Evolutionary conservation across 2,888 invertebrate genomes (phyloP).

Genomic region (Perdita meconis): DNA sequence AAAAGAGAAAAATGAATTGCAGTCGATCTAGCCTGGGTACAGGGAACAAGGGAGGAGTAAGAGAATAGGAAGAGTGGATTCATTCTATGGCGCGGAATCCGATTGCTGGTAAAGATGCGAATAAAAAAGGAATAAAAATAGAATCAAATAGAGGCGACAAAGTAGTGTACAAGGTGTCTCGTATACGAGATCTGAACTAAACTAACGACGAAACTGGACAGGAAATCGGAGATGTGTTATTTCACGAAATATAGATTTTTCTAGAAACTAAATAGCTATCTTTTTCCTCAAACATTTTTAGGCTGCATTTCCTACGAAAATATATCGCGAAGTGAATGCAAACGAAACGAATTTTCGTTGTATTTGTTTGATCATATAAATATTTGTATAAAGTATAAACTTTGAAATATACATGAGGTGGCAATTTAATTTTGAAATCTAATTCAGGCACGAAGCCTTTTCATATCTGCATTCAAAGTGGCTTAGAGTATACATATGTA

Average conservation of each 20-base stretch:
- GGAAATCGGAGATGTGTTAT: background rate
- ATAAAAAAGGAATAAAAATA: conserved; percentile 2
- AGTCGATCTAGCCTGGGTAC: background rate
- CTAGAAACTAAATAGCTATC: too few species aligned
- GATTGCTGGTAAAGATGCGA: background rate
- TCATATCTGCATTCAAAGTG: too few species aligned
- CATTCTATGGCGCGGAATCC: background rate
- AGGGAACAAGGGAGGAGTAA: background rate
- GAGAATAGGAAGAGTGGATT: background rate
- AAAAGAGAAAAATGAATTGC: conserved; percentile 22
- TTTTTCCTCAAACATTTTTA: background rate
- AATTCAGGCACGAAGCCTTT: background rate
- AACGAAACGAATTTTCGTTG: too few species aligned
- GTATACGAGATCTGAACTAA: background rate
- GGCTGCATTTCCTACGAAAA: background rate
- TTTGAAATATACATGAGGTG: background rate
- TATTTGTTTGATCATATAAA: background rate
- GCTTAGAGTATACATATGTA: too few species aligned
- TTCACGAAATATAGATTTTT: background rate
- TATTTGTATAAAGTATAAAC: background rate
- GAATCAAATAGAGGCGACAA: background rate
- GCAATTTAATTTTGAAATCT: background rate
- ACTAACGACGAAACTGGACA: background rate
- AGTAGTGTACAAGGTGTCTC: background rate
- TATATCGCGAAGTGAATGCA: background rate